A percentile compares a stretch with the other conserved stretches of the same genome.
Conservation (phyloP, 2,113 vertebrate genomes). For the Bujurquina vittata region DNA sequence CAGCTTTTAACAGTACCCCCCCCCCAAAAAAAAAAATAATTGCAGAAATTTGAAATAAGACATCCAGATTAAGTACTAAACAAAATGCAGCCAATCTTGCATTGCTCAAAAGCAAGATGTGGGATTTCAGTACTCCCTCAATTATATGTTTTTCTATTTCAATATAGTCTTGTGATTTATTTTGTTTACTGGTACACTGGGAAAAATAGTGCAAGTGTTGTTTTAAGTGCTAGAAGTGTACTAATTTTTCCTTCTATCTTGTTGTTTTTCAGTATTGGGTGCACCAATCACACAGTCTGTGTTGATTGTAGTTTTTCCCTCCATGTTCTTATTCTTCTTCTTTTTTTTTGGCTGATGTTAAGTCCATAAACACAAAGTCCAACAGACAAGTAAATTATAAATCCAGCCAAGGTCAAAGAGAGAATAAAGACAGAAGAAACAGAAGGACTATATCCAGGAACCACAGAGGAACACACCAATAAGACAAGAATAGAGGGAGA, state of each 20-base stretch:
- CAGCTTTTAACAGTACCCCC: rapidly evolving
- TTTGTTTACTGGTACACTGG: neutral
- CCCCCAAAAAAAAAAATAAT: rapidly evolving
- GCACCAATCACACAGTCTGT: neutral
- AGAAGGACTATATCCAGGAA: neutral
- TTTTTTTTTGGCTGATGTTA: neutral
- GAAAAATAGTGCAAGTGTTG: neutral
- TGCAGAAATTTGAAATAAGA: neutral
- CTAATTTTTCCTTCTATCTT: neutral
- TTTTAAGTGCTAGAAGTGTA: neutral
- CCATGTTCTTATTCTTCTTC: no score
- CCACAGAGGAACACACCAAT: neutral
- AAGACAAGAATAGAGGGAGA: neutral
- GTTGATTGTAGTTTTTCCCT: no score
- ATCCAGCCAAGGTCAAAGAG: neutral
- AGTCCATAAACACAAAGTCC: neutral
- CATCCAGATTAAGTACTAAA: neutral
- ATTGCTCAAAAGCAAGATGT: neutral
- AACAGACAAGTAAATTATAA: neutral
- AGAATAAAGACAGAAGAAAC: neutral
- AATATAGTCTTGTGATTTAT: rapidly evolving
- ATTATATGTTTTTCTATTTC: neutral
- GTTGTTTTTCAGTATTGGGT: neutral
- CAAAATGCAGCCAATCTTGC: neutral
- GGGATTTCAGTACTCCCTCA: neutral